Conservation (phyloP, 2,113 vertebrate species). For the Clarias macrocephalus region DNA sequence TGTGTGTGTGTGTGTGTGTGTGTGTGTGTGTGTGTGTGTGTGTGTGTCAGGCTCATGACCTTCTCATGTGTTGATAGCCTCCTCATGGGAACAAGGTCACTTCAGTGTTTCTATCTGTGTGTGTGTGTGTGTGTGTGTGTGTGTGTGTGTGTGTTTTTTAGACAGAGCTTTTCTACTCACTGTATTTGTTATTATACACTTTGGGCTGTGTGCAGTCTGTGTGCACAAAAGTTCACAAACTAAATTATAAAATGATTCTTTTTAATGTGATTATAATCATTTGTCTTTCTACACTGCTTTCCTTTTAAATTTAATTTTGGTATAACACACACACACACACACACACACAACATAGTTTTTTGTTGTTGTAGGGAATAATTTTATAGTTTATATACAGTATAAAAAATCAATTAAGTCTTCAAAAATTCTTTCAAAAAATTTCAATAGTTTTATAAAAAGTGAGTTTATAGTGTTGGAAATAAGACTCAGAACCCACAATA, state of each 20-base stretch:
- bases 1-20: conserved; percentile 30
- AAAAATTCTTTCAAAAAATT: too few species aligned
- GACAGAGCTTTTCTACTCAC: background rate
- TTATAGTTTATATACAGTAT: too few species aligned
- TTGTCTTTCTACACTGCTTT: too few species aligned
- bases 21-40: conserved; percentile 46
- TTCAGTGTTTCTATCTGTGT: conserved; percentile 9
- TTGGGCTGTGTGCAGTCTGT: background rate
- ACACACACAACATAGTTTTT: background rate
- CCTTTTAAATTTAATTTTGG: background rate
- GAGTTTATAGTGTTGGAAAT: too few species aligned
- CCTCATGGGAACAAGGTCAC: conserved; percentile 59
- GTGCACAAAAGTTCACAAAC: background rate
- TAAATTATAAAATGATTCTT: background rate
- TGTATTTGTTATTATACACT: background rate
- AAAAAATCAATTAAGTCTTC: too few species aligned
- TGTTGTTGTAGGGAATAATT: too few species aligned
- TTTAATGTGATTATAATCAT: background rate
- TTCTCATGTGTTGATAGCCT: conserved; percentile 72
- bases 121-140: conserved; percentile 8
- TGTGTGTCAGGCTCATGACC: conserved; percentile 67
- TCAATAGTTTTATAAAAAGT: too few species aligned
- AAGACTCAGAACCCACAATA: too few species aligned
- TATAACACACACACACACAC: background rate
- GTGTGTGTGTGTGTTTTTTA: too few species aligned